Conservation (phyloP, 2,797 vertebrate species). For the Scolopax bukidnonensis region DNA sequence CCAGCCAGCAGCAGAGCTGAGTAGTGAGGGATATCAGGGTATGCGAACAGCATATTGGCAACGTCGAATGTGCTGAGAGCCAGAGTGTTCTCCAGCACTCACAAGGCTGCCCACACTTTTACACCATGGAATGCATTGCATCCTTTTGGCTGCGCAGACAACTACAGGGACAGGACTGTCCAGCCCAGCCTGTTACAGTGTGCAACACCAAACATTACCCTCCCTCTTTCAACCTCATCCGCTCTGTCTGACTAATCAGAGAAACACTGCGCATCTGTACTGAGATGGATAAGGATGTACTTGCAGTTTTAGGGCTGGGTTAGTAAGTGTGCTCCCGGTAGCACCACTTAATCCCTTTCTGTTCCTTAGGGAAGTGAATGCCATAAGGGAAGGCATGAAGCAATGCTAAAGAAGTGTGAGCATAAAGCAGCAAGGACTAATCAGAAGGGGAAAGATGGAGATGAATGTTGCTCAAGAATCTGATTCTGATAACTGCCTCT, state of each 20-base stretch:
- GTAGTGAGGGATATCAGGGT: neutral
- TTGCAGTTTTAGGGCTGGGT: neutral
- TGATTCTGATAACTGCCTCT: neutral
- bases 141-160: neutral
- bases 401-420: neutral
- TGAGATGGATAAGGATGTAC: fast-evolving
- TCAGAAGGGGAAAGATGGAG: neutral
- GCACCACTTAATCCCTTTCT: neutral
- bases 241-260: neutral
- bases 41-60: neutral
- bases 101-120: neutral
- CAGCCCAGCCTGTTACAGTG: neutral
- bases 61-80: neutral
- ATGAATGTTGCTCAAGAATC: neutral
- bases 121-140: too few species aligned
- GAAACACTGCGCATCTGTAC: neutral
- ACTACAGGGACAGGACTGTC: neutral
- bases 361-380: neutral
- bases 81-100: neutral
- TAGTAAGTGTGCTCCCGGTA: neutral
- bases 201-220: neutral
- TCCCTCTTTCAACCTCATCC: neutral
- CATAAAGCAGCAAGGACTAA: neutral
- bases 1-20: neutral
- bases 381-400: neutral